Evolutionary conservation across 2,797 vertebrate genomes (phyloP).

Genomic region (Sarcoramphus papa): DNA sequence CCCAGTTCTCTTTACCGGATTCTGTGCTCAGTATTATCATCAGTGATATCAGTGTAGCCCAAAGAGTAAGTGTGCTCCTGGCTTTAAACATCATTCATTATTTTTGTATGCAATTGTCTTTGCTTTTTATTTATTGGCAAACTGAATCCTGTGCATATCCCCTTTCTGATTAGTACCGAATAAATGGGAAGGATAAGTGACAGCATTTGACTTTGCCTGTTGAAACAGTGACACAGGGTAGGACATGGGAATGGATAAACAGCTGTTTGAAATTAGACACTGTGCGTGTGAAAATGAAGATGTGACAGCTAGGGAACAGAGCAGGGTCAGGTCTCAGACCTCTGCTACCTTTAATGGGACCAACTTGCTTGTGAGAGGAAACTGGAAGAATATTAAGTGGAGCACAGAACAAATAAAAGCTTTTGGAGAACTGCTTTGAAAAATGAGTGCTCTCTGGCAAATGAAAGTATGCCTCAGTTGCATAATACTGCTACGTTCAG

Average conservation of each 20-base stretch:
- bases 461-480: neutral
- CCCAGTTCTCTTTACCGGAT: neutral
- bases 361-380: neutral
- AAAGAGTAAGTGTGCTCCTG: neutral
- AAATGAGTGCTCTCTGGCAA: neutral
- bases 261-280: slow-evolving; percentile 38
- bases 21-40: neutral
- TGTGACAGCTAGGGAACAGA: neutral
- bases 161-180: neutral
- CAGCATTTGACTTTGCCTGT: slow-evolving; percentile 21
- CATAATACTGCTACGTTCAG: neutral
- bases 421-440: neutral
- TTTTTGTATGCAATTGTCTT: neutral
- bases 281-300: slow-evolving; percentile 10
- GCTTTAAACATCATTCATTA: neutral
- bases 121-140: neutral
- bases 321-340: neutral
- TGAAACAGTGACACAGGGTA: neutral
- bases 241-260: slow-evolving; percentile 6
- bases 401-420: neutral
- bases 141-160: neutral
- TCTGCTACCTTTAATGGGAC: slow-evolving; percentile 30
- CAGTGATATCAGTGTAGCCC: neutral
- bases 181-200: slow-evolving; percentile 8
- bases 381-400: slow-evolving; percentile 1